Evolutionary conservation across 2,888 invertebrate genomes (phyloP), one percentile per base, ranked within the genome.

Genomic region (Phanerotoma sp.): DNA sequence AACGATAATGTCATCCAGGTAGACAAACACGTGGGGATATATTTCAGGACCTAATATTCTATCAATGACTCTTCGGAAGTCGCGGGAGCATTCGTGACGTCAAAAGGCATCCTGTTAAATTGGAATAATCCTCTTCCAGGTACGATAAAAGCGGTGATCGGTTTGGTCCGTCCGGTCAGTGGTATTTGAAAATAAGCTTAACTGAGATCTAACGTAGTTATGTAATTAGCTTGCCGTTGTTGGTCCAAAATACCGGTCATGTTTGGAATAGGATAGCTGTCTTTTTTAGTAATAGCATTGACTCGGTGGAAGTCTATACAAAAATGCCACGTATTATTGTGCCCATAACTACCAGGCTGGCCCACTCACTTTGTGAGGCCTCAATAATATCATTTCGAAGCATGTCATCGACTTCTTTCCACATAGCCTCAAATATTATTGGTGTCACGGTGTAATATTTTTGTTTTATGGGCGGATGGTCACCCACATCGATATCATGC

Each of bases 61-160:
- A n/a, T 55, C 51, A 5, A 33, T 45, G 7, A 54, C 22, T 7
- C 38, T 11, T 16, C 49, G 49, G n/a, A 55, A 1, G 32, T 30
- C 2, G 46, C 35, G 1, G 47, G 41, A 3, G 35, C 55, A n/a
- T 50, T 45, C 3, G 30, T 38, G 9, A 55, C 10, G 1, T 38
- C 50, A 11, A 40, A 61, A 56, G 25, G 62, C 63, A n/a, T 61
- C 33, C 51, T 58, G 6, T 41, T 60, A 44, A 71, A 72, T 5
- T 71, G 65, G 45, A 61, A 71, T 2, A 69, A 56, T 5, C 67
- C 69, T 33, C 62, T 35, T 3, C 62, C 64, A 0, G 68, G 66
- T 2, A 69, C 65, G 20, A 65, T 65, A 48, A 70, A 70, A 1
- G 49, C 38, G 2, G 38, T 49, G 4, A 47, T 47, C 2, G 32